Evolutionary conservation across 2,797 vertebrate species (phyloP).

Genomic region (Galago senegalensis): DNA sequence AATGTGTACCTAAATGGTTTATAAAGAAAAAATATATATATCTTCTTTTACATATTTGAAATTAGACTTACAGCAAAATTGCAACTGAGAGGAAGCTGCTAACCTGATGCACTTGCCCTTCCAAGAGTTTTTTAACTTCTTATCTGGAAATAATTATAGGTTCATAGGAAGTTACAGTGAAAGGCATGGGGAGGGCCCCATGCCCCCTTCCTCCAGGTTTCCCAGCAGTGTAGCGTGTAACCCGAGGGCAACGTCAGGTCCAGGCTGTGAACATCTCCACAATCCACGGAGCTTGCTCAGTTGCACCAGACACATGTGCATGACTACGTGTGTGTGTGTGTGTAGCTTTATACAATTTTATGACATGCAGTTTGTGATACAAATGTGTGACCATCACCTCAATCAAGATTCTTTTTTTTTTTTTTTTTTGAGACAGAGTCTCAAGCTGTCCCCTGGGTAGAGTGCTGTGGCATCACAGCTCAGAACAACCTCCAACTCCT

Average conservation of each 20-base stretch:
- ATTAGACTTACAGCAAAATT: background rate
- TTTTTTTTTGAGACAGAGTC: no score
- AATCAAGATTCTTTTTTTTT: background rate
- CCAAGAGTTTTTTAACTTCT: background rate
- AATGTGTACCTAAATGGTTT: conserved; percentile 18
- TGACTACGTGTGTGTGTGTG: background rate
- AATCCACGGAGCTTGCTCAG: background rate
- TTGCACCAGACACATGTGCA: background rate
- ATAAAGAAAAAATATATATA: conserved; percentile 55
- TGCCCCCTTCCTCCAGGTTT: background rate
- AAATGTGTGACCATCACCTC: no score
- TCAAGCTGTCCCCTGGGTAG: no score
- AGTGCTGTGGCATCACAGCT: no score
- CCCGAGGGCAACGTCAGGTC: background rate
- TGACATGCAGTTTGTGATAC: background rate
- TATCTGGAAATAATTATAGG: background rate
- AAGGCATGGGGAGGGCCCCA: background rate
- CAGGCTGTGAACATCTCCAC: background rate
- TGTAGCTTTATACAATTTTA: background rate
- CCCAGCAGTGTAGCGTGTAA: no score
- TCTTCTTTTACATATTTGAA: conserved; percentile 17
- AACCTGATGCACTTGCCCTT: background rate
- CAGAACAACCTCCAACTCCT: no score
- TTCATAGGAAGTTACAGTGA: background rate
- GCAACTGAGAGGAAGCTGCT: background rate